phyloP scores from a whole-genome alignment of 2,113 vertebrate species.

The Tauraco erythrolophus region DNA sequence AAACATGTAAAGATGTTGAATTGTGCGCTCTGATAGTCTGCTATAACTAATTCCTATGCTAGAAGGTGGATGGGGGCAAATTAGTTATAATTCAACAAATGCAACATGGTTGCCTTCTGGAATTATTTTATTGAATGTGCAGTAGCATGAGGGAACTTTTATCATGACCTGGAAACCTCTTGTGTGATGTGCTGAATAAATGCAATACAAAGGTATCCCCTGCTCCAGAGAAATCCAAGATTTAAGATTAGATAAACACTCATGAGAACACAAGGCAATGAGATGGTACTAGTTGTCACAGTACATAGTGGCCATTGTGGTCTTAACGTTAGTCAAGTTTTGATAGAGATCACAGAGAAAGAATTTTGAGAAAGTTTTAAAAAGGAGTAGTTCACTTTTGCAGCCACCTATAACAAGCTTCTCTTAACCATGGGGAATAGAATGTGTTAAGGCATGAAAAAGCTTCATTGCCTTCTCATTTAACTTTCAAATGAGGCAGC shows the following conservation, averaged over 20 bases:
- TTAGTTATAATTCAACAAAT: background rate
- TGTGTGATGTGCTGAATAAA: background rate
- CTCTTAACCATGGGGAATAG: background rate
- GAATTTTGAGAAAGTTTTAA: background rate
- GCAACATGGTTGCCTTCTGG: background rate
- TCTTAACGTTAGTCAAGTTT: background rate
- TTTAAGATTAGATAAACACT: background rate
- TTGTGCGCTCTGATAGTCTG: background rate
- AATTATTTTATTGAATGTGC: background rate
- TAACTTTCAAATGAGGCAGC: constrained; percentile 9
- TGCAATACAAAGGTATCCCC: background rate
- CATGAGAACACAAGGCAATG: background rate
- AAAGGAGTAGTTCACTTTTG: background rate
- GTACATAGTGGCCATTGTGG: background rate
- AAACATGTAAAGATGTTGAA: background rate
- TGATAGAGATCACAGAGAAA: background rate
- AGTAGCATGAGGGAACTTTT: background rate
- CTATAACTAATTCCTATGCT: background rate
- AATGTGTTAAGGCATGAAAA: background rate
- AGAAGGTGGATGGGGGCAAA: background rate
- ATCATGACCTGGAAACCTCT: constrained; percentile 1
- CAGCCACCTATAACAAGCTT: background rate
- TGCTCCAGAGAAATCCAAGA: background rate
- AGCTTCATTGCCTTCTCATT: background rate
- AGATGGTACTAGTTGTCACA: background rate